Conservation (phyloP, 2,888 invertebrate species). For the Choreutis nemorana region DNA sequence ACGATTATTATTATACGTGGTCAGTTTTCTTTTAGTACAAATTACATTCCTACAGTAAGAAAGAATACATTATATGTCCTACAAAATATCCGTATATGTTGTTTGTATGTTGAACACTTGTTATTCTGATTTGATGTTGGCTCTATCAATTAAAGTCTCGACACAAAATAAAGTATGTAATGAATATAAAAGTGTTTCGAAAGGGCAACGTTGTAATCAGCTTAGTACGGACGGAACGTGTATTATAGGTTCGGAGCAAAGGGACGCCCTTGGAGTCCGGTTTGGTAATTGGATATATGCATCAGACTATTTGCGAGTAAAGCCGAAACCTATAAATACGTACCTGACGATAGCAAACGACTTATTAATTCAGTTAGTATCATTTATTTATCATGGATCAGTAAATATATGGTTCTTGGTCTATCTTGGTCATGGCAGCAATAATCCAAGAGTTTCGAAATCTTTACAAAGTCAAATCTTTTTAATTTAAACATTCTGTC, state of each 20-base stretch:
- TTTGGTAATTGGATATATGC: constrained; percentile 41
- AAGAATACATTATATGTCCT: neutral
- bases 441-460: too few species aligned
- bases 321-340: constrained; percentile 38
- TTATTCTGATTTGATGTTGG: too few species aligned
- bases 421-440: too few species aligned
- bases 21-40: neutral
- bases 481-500: too few species aligned
- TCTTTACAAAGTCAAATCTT: too few species aligned
- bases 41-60: too few species aligned
- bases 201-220: constrained; percentile 21
- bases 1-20: neutral
- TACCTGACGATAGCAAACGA: constrained; percentile 21
- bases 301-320: constrained; percentile 31
- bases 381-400: constrained; percentile 9
- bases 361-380: constrained; percentile 15
- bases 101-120: too few species aligned
- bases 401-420: too few species aligned
- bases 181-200: neutral
- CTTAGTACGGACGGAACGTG: constrained; percentile 26
- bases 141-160: too few species aligned
- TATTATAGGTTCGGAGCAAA: constrained; percentile 21
- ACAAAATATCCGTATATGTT: too few species aligned
- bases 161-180: neutral
- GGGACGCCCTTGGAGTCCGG: constrained; percentile 18